Evolutionary conservation across 2,113 vertebrate genomes (phyloP).

Genomic region (Malurus elegans): DNA sequence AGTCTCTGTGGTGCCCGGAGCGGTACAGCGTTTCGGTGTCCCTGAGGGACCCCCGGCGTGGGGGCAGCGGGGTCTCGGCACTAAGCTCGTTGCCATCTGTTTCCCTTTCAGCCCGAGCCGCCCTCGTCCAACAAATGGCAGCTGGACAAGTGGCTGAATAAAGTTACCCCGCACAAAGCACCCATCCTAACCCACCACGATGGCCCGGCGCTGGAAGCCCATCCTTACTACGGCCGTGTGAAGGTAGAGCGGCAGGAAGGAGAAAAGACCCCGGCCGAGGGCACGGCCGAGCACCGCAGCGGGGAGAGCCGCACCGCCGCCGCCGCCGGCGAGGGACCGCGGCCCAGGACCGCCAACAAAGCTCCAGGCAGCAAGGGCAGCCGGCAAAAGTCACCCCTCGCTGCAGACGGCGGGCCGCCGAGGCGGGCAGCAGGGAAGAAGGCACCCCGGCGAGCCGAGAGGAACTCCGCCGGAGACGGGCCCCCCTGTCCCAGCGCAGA

Average conservation of each 20-base stretch:
- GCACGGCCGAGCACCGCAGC: conserved; percentile 69
- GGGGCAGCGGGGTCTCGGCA: neutral
- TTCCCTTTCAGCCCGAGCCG: conserved; percentile 77
- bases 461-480: conserved; percentile 51
- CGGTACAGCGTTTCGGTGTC: neutral
- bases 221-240: conserved; percentile 49
- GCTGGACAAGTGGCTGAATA: conserved; percentile 94
- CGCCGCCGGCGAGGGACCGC: conserved; percentile 72
- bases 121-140: conserved; percentile 91
- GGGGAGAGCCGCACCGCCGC: conserved; percentile 66
- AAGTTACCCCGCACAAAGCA: conserved; percentile 82
- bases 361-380: conserved; percentile 73
- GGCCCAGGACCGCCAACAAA: conserved; percentile 75
- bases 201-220: conserved; percentile 51
- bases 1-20: neutral
- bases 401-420: conserved; percentile 62
- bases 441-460: conserved; percentile 61
- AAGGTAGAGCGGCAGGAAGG: conserved; percentile 65
- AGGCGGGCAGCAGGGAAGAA: conserved; percentile 70
- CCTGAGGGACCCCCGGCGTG: rapidly evolving
- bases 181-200: conserved; percentile 76
- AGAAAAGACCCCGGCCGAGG: conserved; percentile 70
- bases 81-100: conserved; percentile 5
- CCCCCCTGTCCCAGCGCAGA: conserved; percentile 53
- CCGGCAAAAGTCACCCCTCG: conserved; percentile 77